phyloP scores from a whole-genome alignment of 2,797 vertebrate genomes.

The Alca torda region DNA sequence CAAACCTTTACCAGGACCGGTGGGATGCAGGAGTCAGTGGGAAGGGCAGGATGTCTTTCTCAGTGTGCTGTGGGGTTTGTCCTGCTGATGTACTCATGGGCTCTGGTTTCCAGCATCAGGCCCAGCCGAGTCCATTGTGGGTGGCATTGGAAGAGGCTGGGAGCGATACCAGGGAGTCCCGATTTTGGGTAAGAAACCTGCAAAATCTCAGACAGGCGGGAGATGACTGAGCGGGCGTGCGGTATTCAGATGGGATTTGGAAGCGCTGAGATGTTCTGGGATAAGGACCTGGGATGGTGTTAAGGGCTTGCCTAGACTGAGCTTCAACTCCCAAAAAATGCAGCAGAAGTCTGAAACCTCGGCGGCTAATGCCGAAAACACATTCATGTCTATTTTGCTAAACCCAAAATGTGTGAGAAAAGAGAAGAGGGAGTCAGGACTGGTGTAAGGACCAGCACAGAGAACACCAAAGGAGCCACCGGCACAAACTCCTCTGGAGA shows the following conservation, averaged over 20 bases:
- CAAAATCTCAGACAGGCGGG: not conserved
- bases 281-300: not conserved
- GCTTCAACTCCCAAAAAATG: not conserved
- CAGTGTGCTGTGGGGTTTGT: not conserved
- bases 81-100: not conserved
- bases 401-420: rapidly evolving
- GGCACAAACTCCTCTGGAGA: not conserved
- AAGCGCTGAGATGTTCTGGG: not conserved
- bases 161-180: rapidly evolving
- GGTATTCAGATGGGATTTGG: rapidly evolving
- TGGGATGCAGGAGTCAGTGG: not conserved
- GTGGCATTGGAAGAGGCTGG: not conserved
- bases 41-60: not conserved
- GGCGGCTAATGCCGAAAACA: not conserved
- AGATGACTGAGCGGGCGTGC: rapidly evolving
- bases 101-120: not conserved
- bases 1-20: not conserved
- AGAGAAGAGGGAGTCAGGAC: not conserved
- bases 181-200: not conserved
- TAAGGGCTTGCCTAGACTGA: not conserved
- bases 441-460: not conserved
- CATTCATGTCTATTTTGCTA: not conserved
- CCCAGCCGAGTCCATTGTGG: not conserved
- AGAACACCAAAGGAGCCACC: not conserved
- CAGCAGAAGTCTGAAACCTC: not conserved